Conservation (phyloP, 2,888 invertebrate genomes). For the Mimumesa dahlbomi region DNA sequence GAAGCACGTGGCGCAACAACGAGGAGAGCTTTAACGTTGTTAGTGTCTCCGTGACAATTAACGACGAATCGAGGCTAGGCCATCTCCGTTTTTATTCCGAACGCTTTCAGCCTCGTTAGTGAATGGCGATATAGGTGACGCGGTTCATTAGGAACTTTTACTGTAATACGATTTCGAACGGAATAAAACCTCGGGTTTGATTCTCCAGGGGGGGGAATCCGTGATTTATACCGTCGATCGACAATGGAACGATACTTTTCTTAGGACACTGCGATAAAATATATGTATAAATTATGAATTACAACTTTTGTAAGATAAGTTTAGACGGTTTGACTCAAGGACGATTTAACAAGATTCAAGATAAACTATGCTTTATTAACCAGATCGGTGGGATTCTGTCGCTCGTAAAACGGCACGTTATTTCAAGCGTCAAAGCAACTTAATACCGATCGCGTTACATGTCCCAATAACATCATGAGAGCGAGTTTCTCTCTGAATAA, state of each 20-base stretch:
- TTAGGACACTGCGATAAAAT: too few relatives aligned
- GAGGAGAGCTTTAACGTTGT: slow-evolving; percentile 58
- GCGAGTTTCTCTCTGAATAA: slow-evolving; percentile 60
- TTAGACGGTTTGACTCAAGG: too few relatives aligned
- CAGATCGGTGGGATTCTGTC: slow-evolving; percentile 9
- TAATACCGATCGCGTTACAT: slow-evolving; percentile 49
- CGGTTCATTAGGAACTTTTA: slow-evolving; percentile 57
- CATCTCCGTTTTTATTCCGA: slow-evolving; percentile 10
- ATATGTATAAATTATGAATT: too few relatives aligned
- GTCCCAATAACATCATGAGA: slow-evolving; percentile 53
- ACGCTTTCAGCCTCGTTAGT: slow-evolving; percentile 55
- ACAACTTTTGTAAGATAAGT: too few relatives aligned
- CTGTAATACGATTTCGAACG: slow-evolving; percentile 42
- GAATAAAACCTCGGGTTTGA: too few relatives aligned
- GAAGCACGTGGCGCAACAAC: slow-evolving; percentile 38
- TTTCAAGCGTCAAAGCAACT: slow-evolving; percentile 31
- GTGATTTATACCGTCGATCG: too few relatives aligned
- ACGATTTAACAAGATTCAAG: background rate
- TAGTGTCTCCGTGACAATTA: slow-evolving; percentile 68
- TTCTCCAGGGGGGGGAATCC: too few relatives aligned
- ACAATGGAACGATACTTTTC: too few relatives aligned
- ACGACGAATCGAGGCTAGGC: slow-evolving; percentile 65
- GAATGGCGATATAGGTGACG: slow-evolving; percentile 34
- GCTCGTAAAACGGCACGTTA: slow-evolving; percentile 22
- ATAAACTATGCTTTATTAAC: background rate